These are phyloP conservation scores for Patiria miniata DNA, from an alignment of 35 echinoderm and acorn worm genomes.

Conservation along the genomic window DNA sequence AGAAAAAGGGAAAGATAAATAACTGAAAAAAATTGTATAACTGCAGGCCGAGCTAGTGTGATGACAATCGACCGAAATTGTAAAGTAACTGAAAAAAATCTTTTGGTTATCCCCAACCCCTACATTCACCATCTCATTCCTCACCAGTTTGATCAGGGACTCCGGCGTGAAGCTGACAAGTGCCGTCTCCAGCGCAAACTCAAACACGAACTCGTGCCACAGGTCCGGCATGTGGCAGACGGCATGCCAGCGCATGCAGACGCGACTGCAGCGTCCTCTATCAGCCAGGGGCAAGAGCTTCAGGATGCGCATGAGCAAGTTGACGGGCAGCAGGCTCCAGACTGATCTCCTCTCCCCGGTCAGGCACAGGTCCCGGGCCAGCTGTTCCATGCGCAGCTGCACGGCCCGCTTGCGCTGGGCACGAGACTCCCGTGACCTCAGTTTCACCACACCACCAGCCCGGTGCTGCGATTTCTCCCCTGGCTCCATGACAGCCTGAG, in stretches of 20 bases:
- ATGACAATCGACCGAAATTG: no score
- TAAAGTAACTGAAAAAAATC: no score
- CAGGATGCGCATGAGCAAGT: constrained; percentile 60
- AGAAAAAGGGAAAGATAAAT: no score
- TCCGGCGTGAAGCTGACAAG: constrained; percentile 80
- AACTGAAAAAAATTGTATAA: no score
- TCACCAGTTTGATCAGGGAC: constrained; percentile 48
- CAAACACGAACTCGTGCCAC: constrained; percentile 86
- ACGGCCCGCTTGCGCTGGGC: background rate
- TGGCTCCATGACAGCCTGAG: background rate
- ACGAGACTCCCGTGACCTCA: background rate
- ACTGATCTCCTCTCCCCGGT: background rate
- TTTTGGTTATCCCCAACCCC: no score
- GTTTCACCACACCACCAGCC: background rate
- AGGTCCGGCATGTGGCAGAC: constrained; percentile 76
- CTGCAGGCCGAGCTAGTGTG: no score
- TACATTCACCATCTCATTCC: no score
- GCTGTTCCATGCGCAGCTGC: background rate
- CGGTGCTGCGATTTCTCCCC: background rate
- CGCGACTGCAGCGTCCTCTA: constrained; percentile 43
- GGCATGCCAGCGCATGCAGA: constrained; percentile 76
- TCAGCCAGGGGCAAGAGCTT: constrained; percentile 66
- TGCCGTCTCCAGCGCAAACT: constrained; percentile 75
- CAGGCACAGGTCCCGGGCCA: background rate
- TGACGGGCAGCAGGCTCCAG: constrained; percentile 58